A percentile compares a stretch with the other conserved stretches of the same genome.
Conservation (phyloP, 2,797 vertebrate species). For the Rhynchonycteris naso region DNA sequence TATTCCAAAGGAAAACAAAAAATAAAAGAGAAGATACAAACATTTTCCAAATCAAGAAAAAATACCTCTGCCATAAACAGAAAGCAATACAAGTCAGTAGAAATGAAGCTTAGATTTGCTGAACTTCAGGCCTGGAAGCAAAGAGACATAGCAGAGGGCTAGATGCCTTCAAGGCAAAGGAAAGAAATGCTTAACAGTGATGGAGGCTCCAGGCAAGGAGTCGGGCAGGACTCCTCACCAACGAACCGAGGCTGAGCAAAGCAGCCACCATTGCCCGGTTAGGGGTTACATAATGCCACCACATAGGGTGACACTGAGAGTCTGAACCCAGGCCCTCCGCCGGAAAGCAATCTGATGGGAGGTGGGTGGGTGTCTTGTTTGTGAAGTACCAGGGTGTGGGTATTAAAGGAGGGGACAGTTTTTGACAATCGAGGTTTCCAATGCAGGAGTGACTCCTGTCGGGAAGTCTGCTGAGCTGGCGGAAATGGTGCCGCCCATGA, state of each 20-base stretch:
- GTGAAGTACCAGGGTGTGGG: neutral
- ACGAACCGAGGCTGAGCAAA: neutral
- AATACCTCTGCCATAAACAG: neutral
- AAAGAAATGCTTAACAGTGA: neutral
- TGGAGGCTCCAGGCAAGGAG: neutral
- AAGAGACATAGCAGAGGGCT: neutral
- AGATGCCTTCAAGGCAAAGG: neutral
- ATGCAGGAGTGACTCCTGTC: neutral
- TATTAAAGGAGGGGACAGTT: neutral
- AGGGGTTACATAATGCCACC: neutral
- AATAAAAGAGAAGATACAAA: neutral
- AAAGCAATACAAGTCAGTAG: neutral
- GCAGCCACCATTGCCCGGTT: neutral
- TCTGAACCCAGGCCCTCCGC: neutral
- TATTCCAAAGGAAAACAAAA: neutral
- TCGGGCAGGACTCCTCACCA: neutral
- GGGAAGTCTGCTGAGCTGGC: neutral
- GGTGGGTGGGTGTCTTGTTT: too few relatives aligned
- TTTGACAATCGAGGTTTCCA: neutral
- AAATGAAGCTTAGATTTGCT: neutral
- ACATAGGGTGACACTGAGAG: neutral
- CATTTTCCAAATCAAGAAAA: neutral
- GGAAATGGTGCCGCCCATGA: neutral
- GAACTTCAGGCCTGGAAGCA: neutral
- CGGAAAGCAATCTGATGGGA: neutral